Base-by-base conservation (phyloP, 2,113 vertebrate species). In the Indri indri region DNA sequence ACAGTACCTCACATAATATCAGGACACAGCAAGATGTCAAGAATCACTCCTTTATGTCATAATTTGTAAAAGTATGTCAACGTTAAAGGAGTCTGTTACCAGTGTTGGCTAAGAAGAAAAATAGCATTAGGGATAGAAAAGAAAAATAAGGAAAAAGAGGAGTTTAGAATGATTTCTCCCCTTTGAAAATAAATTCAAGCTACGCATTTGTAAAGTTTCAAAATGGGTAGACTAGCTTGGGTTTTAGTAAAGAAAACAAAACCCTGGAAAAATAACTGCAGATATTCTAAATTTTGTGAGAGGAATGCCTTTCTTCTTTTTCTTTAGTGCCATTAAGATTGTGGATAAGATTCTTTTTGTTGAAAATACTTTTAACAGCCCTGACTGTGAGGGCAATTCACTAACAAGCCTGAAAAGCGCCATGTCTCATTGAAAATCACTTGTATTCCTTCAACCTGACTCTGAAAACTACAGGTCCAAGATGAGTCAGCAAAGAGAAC, bases 131-230 rank as follows among this genome's bases (percentile, higher is more conserved):
- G 22, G 59, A 8, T 87, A 32, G 18, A n/a, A 86, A 57, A 83
- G 50, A 85, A 90, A 96, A 88, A 59, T 8, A 80, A 73, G 20
- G 32, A 47, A 47, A 88, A 92, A 90, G 10, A 3, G 25, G 47
- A 80, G 54, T 50, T 45, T 66, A 95, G 32, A 68, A 68, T 87
- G 34, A 88, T 91, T 63, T 74, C 25, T 66, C 22, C 40, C n/a
- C 45, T 97, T 87, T 92, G 65, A 76, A 92, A 92, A 96, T 74
- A 95, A 92, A 95, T 63, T 25, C 16, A 71, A 93, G 25, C 23
- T 30, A 70, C 20, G 11, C 52, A 80, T n/a, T 91, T 71, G 16
- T 81, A 95, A 85, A 76, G 83, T 81, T 93, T 96, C 70, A 94
- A 85, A 87, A 86, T 92, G 42, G 30, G 40, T 87, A 90, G 27